phyloP scores from a whole-genome alignment of 2,797 vertebrate species.

The Serranus cabrilla region DNA sequence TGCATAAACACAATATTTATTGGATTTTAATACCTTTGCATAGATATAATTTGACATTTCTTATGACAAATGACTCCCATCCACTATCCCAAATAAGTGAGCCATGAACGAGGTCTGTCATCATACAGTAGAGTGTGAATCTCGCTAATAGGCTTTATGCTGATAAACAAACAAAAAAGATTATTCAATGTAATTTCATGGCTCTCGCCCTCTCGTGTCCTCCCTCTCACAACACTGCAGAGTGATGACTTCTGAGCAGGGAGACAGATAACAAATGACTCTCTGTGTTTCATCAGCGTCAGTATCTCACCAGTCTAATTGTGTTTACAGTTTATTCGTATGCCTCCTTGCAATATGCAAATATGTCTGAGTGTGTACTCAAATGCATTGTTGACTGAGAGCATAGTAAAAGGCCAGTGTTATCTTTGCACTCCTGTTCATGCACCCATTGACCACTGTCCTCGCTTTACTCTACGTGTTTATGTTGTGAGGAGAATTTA shows the following conservation, averaged over 20 bases:
- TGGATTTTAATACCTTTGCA: conserved; percentile 30
- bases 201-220: conserved; percentile 25
- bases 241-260: conserved; percentile 18
- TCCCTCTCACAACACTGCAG: conserved; percentile 16
- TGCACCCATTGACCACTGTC: not conserved
- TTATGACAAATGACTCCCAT: conserved; percentile 32
- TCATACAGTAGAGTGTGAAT: conserved; percentile 18
- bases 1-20: conserved; percentile 21
- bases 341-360: conserved; percentile 1
- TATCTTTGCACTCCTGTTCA: conserved; percentile 18
- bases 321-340: conserved; percentile 24
- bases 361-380: not conserved
- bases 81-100: conserved; percentile 14
- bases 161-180: conserved; percentile 50
- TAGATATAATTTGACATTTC: conserved; percentile 8
- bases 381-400: not conserved
- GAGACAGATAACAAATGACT: conserved; percentile 24
- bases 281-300: conserved; percentile 10
- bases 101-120: not conserved
- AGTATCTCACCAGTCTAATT: conserved; percentile 28
- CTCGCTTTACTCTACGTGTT: not conserved
- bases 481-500: not conserved
- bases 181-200: conserved; percentile 46
- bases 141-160: conserved; percentile 21
- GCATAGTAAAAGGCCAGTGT: not conserved